Base-by-base conservation (phyloP, 30 jellyfish, hydroid and myxozoan species). In the Aurelia aurita complex sp. Pacific region DNA sequence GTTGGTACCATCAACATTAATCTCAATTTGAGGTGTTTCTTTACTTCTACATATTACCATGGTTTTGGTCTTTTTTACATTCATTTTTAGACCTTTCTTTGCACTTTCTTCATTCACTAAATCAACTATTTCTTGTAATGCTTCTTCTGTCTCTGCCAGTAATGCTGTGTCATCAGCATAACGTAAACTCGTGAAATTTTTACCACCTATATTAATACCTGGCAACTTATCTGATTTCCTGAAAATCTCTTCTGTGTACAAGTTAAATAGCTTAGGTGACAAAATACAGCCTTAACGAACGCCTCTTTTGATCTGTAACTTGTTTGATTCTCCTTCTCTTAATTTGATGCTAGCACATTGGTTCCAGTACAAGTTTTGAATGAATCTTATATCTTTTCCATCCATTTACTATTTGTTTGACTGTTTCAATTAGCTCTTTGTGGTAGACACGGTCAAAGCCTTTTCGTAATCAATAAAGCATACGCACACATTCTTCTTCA, bases 361-460 rank as follows among this genome's bases (percentile, higher is more conserved):
- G 78, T 68, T 40, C 78, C 78, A 17, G 51, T 68, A 17, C 59
- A 68, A 19, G 11, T 68, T 68, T 13, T 68, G 1, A 32, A 68
- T 68, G 17, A 32, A 68, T 40, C 59, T 14, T 40, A 68, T 32
- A 68, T 68, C 78, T 40, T 68, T 10, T 40, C 78, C 54, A 68
- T 68, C 78, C 18, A 68, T 68, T 68, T n/a, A 18, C 78, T 68
- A 40, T 7, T 5, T 13, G 23, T 33, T 67, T 34, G 59, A 68
- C 19, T 32, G 78, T 68, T 68, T 40, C 59, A 68, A 68, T 68
- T 2, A 68, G 78, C 1, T 68, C 15, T 67, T 67, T 36, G 54
- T 67, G 77, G 5, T 67, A 23, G 50, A 67, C 77, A 67, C 77
- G 77, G 77, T 67, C 77, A 67, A 67, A 14, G 54, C 36, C 77